phyloP scores from a whole-genome alignment of 2,797 vertebrate species.

The Uromys caudimaculatus region DNA sequence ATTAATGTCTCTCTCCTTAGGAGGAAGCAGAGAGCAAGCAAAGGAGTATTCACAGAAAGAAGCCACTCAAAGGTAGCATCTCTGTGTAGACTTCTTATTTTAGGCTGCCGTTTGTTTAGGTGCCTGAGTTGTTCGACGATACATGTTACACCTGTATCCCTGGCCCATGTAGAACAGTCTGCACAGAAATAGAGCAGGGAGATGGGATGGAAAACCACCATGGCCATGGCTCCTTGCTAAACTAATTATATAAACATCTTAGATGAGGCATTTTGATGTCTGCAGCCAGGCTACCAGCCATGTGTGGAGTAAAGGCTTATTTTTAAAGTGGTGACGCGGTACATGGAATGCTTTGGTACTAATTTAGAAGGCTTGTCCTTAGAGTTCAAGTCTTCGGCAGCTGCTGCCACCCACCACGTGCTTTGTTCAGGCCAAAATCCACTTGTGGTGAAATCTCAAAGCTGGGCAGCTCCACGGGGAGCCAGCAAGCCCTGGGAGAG shows the following conservation, averaged over 20 bases:
- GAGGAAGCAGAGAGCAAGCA: neutral
- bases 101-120: neutral
- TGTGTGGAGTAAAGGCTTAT: slow-evolving; percentile 83
- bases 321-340: slow-evolving; percentile 87
- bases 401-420: slow-evolving; percentile 58
- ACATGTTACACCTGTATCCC: neutral
- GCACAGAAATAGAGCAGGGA: slow-evolving; percentile 53
- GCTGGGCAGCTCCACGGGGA: neutral
- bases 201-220: slow-evolving; percentile 61
- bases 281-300: slow-evolving; percentile 80
- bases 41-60: neutral
- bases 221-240: slow-evolving; percentile 67
- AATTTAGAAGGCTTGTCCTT: slow-evolving; percentile 86
- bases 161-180: neutral
- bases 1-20: slow-evolving; percentile 35
- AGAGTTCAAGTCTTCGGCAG: slow-evolving; percentile 78
- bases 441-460: slow-evolving; percentile 39
- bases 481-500: slow-evolving; percentile 26
- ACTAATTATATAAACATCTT: slow-evolving; percentile 80
- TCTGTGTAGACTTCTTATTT: neutral
- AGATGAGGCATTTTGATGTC: slow-evolving; percentile 70
- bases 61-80: neutral
- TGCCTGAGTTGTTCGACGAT: neutral
- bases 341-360: slow-evolving; percentile 86
- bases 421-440: slow-evolving; percentile 29